These are phyloP conservation scores for Dione vanillae DNA, from an alignment of 2,888 invertebrate species.

Conservation along the genomic window DNA sequence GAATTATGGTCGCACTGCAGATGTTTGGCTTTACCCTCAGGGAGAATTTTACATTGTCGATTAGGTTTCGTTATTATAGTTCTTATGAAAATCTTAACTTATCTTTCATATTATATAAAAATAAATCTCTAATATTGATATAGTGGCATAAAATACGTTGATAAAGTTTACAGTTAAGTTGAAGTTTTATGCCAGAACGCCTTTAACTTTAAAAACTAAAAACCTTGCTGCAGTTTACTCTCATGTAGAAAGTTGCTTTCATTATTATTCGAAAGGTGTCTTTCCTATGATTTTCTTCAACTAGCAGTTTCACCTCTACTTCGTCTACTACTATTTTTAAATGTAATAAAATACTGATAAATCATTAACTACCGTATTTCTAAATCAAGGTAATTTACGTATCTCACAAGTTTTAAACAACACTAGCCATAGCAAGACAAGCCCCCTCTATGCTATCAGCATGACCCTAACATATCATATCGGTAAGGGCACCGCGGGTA, in stretches of 20 bases:
- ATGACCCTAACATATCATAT: neutral
- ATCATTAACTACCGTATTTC: neutral
- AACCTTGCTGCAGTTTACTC: neutral
- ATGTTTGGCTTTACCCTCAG: slow-evolving; percentile 23
- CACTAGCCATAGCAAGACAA: neutral
- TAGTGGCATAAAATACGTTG: slow-evolving; percentile 6
- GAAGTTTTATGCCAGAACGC: slow-evolving; percentile 21
- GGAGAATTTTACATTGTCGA: slow-evolving; percentile 9
- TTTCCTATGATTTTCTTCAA: neutral
- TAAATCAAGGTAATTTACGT: neutral
- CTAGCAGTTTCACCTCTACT: too few species aligned
- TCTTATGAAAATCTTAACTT: neutral
- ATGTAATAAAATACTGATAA: neutral
- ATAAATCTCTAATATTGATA: neutral
- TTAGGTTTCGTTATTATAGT: slow-evolving; percentile 6
- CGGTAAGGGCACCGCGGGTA: neutral
- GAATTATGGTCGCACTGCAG: slow-evolving; percentile 32
- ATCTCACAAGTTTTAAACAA: neutral
- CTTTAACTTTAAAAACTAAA: slow-evolving; percentile 29
- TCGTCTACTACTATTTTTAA: neutral
- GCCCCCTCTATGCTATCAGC: neutral
- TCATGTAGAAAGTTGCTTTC: slow-evolving; percentile 9
- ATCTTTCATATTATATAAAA: neutral
- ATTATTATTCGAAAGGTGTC: slow-evolving; percentile 1
- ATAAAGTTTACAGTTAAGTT: slow-evolving; percentile 22